Evolutionary conservation across 2,113 vertebrate genomes (phyloP).

Genomic region (Melanerpes aurifrons): DNA sequence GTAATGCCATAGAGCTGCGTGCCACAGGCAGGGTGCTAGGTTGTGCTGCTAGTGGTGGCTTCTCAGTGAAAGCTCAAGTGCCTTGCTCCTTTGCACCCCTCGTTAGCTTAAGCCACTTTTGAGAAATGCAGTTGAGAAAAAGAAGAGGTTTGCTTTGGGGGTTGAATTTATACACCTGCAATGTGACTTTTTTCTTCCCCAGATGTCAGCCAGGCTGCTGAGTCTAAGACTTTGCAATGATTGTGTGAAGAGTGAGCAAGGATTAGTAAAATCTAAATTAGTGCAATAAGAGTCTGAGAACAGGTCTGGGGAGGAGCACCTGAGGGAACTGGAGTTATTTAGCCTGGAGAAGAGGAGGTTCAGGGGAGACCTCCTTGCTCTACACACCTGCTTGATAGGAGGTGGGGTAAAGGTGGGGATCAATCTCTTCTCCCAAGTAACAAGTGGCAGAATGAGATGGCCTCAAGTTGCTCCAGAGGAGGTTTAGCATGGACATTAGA

Average conservation of each 20-base stretch:
- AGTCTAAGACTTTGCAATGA: not conserved
- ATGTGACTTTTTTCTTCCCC: not conserved
- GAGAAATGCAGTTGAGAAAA: not conserved
- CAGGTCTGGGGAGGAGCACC: no score
- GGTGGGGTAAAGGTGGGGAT: no score
- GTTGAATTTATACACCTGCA: slow-evolving; percentile 6
- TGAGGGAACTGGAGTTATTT: no score
- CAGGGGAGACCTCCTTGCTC: no score
- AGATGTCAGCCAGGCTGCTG: not conserved
- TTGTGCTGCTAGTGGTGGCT: not conserved
- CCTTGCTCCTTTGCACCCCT: not conserved
- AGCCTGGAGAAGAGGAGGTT: no score
- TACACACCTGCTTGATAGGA: no score
- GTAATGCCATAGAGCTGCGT: not conserved
- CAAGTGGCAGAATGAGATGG: no score
- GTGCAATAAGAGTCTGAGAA: no score
- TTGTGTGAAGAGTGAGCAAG: not conserved
- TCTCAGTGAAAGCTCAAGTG: not conserved
- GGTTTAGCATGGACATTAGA: no score
- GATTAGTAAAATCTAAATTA: not conserved
- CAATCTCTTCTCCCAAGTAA: no score
- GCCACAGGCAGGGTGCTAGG: not conserved
- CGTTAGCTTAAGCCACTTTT: not conserved
- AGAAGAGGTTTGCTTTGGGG: not conserved
- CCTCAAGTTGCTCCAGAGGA: no score